Evolutionary conservation across 2,113 vertebrate genomes (phyloP), one percentile per base, ranked within the genome.

Genomic region (Chaetodon trifascialis): DNA sequence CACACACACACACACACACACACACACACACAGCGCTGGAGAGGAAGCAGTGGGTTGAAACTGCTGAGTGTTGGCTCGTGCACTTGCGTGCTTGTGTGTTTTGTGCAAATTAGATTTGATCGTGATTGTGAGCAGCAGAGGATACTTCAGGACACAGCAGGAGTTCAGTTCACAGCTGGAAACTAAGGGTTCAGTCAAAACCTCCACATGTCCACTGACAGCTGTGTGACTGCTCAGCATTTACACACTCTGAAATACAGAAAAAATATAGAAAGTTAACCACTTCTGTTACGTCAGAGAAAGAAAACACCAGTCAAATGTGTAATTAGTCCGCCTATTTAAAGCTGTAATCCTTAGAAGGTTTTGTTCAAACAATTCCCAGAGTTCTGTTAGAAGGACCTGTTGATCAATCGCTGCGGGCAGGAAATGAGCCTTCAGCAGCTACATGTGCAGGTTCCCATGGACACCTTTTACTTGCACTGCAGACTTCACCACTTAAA

Each of bases 91-190:
- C 42, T 55, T 79, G 46, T 75, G 75, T 75, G 78, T 80, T 86
- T 79, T 73, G 62, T 82, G 55, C 58, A 76, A 89, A 83, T 83
- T 69, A 69, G 76, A 73, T 84, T 82, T 81, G 68, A 73, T 79
- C 23, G 16, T 86, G 59, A 72, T 71, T 55, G 65, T 59, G 68
- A 78, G 79, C 71, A 78, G 83, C 72, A 63, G 66, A 77, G 77
- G 71, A 73, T 2, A 68, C 79, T 84, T 67, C 19, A 87, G 73
- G 76, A 67, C 67, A 65, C 30, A 21, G 66, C 80, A 49, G 38
- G 46, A 73, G 60, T 40, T 62, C 23, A 68, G 54, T 44, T 65
- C 21, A 64, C 64, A 59, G 56, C 55, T 38, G 38, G 47, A 77
- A 23, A 55, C 65, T 16, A 47, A 62, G 15, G 17, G 44, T 11